Evolutionary conservation across 2,797 vertebrate genomes (phyloP), one percentile per base, ranked within the genome.

Genomic region (Morus bassanus): DNA sequence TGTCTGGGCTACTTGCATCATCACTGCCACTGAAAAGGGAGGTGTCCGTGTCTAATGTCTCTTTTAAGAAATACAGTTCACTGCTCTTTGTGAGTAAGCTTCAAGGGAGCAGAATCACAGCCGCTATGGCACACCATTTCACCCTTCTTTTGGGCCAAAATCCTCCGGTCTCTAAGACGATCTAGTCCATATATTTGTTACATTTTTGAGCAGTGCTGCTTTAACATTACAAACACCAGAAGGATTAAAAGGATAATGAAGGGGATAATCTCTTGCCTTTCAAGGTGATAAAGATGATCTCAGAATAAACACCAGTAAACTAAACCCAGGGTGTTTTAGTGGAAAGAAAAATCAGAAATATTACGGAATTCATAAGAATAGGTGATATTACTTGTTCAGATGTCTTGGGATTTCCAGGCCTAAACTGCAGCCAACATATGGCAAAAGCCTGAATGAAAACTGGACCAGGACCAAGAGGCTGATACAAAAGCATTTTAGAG

Each of bases 171-270:
- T 60, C 31, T 80, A 41, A 35, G 48, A 60, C 19, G 57, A 28
- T 33, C 43, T 18, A 16, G 11, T 19, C 60, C 0, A 2, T 17
- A 3, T 23, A 39, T 67, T 85, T 70, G 24, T 41, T 57, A 15
- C 5, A 48, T 74, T 73, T 95, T 68, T 10, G 43, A 80, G 57
- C 22, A 76, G 19, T 43, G 37, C 57, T 78, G 37, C 73, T 94
- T 95, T 94, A 84, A 81, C 17, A 8, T 68, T 25, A 30, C 27
- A 63, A 76, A 63, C 31, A 91, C 30, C 72, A 65, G 41, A 72
- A 81, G 79, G 85, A 86, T 76, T 84, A 90, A 73, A 88, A 43
- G 54, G 91, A 59, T 86, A 75, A 94, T 84, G 84, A 73, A 89
- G 45, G 41, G 14, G 77, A 89, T 93, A 82, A 96, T 76, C 89